Evolutionary conservation across 2,797 vertebrate species (phyloP).

Genomic region (Bryconaethiops microstoma): DNA sequence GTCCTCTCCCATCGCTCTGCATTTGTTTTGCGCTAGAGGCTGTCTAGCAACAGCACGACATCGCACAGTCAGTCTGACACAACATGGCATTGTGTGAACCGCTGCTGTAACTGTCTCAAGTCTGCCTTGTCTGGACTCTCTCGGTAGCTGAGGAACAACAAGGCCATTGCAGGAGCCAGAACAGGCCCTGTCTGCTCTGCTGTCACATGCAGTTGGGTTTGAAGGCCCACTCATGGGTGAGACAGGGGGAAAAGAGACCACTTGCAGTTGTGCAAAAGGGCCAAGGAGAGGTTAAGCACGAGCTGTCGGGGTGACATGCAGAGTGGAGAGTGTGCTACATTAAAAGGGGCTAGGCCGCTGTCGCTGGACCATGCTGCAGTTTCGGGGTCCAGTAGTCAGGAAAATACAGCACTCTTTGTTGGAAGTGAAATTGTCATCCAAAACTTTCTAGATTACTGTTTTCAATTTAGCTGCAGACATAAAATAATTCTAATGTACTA

Average conservation of each 20-base stretch:
- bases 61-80: slow-evolving; percentile 43
- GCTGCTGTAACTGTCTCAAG: slow-evolving; percentile 38
- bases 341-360: slow-evolving; percentile 14
- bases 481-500: neutral
- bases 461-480: neutral
- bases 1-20: slow-evolving; percentile 26
- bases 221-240: slow-evolving; percentile 46
- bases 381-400: slow-evolving; percentile 1
- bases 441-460: neutral
- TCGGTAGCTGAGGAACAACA: slow-evolving; percentile 42
- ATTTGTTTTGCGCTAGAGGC: slow-evolving; percentile 44
- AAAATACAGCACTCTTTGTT: neutral
- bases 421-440: neutral
- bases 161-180: slow-evolving; percentile 36
- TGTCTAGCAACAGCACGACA: slow-evolving; percentile 47
- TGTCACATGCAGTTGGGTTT: slow-evolving; percentile 51
- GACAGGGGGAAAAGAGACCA: slow-evolving; percentile 51
- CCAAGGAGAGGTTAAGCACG: slow-evolving; percentile 56
- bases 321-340: slow-evolving; percentile 31
- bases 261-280: slow-evolving; percentile 55
- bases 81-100: slow-evolving; percentile 50
- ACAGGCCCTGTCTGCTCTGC: slow-evolving; percentile 41
- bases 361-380: slow-evolving; percentile 1
- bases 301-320: slow-evolving; percentile 52
- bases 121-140: slow-evolving; percentile 39